Conservation (phyloP, 2,113 vertebrate genomes). For the Cettia cetti region DNA sequence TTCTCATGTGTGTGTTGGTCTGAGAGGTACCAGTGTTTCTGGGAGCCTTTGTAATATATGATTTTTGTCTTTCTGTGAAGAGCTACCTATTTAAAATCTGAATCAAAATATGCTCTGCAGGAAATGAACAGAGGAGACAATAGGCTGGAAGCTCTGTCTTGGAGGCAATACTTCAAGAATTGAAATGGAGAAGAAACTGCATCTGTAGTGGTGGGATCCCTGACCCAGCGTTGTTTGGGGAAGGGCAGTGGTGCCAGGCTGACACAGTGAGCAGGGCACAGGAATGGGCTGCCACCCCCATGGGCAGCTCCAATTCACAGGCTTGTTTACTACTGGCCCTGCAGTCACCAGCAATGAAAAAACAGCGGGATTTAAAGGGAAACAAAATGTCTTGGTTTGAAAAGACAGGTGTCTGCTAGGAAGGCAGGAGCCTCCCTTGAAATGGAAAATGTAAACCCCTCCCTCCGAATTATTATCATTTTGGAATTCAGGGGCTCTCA, state of each 20-base stretch:
- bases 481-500: too few species aligned
- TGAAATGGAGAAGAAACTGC: background rate
- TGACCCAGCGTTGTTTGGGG: background rate
- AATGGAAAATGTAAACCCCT: too few species aligned
- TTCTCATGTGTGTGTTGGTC: rapidly evolving
- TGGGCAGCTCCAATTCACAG: background rate
- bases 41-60: background rate
- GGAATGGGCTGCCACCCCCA: background rate
- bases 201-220: rapidly evolving
- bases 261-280: background rate
- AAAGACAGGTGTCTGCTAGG: too few species aligned
- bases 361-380: background rate
- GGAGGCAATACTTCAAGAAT: background rate
- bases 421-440: too few species aligned
- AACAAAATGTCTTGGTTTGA: background rate
- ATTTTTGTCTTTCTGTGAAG: background rate
- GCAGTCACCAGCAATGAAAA: background rate
- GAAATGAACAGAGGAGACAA: background rate
- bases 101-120: background rate
- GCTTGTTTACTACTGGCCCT: background rate
- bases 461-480: too few species aligned
- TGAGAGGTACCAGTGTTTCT: background rate
- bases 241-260: background rate
- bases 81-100: background rate
- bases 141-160: background rate